Evolutionary conservation across 2,113 vertebrate species (phyloP), one percentile per base, ranked within the genome.

Genomic region (Pampusana beccarii): DNA sequence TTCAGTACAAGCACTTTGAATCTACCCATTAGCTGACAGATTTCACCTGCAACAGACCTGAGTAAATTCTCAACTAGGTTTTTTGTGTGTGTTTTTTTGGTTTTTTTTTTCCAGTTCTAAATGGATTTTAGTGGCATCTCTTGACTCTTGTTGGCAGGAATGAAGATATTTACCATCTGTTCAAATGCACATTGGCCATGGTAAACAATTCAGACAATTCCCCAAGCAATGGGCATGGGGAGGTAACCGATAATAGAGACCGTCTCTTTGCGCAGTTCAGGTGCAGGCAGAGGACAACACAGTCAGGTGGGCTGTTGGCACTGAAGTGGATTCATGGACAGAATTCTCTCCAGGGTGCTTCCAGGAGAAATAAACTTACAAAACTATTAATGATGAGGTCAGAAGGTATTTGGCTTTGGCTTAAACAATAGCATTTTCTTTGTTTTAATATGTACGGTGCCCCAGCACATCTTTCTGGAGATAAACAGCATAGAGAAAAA

Each of bases 131-230:
- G 93, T 97, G 95, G 77, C 91, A 92, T 81, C 84, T 97, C 86
- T 93, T 97, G 92, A 96, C 65, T 97, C 95, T 89, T 94, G 60
- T 95, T 98, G 97, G 96, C 97, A 98, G 95, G 90, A 94, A 62
- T 80, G 33, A 80, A 75, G 80, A 58, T 95, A 92, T 96, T 96
- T 93, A 53, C 97, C 96, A 97, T 98, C 97, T 98, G 96, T 94
- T 97, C 93, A 94, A 92, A 91, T 88, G 79, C 90, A 82, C 48
- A 13, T 64, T 96, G 92, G 78, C 87, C 88, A 38, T 60, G 84
- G 85, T 92, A 97, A 97, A 93, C 70, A 95, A 66, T 72, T 80
- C 60, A 67, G 58, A 36, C 9, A 70, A 93, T 94, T 97, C 94
- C 93, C 95, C 46, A 80, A 92, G 91, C 72, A 84, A 81, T 24